These are phyloP conservation scores for Rhynchophorus ferrugineus DNA, from an alignment of 1,140 invertebrate genomes.

Conservation along the genomic window DNA sequence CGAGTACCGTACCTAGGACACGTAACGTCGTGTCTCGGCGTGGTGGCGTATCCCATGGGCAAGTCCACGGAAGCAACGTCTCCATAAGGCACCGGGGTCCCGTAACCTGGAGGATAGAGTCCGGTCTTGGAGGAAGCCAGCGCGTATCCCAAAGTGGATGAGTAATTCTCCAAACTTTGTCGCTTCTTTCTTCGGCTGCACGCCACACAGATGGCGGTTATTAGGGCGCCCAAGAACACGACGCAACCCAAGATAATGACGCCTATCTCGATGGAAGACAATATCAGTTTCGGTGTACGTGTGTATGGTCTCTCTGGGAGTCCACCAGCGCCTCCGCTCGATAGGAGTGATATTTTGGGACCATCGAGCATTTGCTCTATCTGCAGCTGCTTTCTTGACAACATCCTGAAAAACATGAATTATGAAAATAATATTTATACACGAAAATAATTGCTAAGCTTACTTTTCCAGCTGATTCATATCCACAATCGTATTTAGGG, in stretches of 20 bases:
- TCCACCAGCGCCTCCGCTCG: slow-evolving; percentile 38
- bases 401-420: slow-evolving; percentile 47
- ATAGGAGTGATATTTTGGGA: slow-evolving; percentile 49
- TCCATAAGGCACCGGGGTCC: slow-evolving; percentile 31
- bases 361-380: slow-evolving; percentile 52
- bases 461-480: slow-evolving; percentile 70
- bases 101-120: slow-evolving; percentile 32
- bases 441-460: too few relatives aligned
- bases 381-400: slow-evolving; percentile 50
- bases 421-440: too few relatives aligned
- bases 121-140: slow-evolving; percentile 29
- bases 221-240: slow-evolving; percentile 68
- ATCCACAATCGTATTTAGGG: slow-evolving; percentile 71
- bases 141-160: slow-evolving; percentile 32
- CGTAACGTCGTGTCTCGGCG: slow-evolving; percentile 27
- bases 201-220: slow-evolving; percentile 69
- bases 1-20: slow-evolving; percentile 29
- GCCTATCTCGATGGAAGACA: slow-evolving; percentile 71
- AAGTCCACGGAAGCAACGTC: slow-evolving; percentile 27
- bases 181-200: slow-evolving; percentile 59
- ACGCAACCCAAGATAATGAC: slow-evolving; percentile 69
- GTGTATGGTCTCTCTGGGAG: slow-evolving; percentile 36
- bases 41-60: slow-evolving; percentile 20
- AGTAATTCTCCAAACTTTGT: slow-evolving; percentile 29
- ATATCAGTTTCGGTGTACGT: slow-evolving; percentile 45